These are phyloP conservation scores for Scartelaos histophorus DNA, from an alignment of 2,113 vertebrate species.

Conservation along the genomic window DNA sequence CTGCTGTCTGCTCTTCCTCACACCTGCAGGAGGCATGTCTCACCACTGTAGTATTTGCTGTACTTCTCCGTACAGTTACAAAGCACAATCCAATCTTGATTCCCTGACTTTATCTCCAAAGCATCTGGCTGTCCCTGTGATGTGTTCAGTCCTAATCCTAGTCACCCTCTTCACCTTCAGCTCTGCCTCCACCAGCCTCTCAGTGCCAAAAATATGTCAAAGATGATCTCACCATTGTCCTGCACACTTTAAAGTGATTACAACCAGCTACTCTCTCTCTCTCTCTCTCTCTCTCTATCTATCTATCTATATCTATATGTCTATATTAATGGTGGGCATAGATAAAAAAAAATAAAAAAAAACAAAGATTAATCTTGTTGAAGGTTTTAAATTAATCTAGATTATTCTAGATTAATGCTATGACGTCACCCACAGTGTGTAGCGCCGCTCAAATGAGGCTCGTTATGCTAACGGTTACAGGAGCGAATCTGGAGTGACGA, in stretches of 20 bases:
- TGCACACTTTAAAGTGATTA: not conserved
- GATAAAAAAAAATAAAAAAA: too few relatives aligned
- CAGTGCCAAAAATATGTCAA: not conserved
- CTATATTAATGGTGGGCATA: too few relatives aligned
- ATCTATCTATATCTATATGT: too few relatives aligned
- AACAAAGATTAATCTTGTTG: too few relatives aligned
- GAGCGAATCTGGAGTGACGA: too few relatives aligned
- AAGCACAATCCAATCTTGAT: not conserved
- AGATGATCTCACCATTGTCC: not conserved
- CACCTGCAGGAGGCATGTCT: not conserved
- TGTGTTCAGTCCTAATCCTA: not conserved
- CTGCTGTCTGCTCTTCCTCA: not conserved
- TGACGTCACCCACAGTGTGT: too few relatives aligned
- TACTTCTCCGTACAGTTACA: not conserved
- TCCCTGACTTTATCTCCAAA: not conserved
- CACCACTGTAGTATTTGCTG: not conserved
- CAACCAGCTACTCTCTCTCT: too few relatives aligned
- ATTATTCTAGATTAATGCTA: too few relatives aligned
- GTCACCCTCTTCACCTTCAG: not conserved
- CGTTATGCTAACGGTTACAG: too few relatives aligned
- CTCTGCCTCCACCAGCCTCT: not conserved
- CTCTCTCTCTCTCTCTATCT: too few relatives aligned
- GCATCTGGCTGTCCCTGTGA: not conserved
- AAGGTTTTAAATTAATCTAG: too few relatives aligned
- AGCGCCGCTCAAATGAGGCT: too few relatives aligned